A percentile compares a stretch with the other conserved stretches of the same genome.
phyloP scores from a whole-genome alignment of 2,797 vertebrate genomes.

The Lagodon rhomboides region DNA sequence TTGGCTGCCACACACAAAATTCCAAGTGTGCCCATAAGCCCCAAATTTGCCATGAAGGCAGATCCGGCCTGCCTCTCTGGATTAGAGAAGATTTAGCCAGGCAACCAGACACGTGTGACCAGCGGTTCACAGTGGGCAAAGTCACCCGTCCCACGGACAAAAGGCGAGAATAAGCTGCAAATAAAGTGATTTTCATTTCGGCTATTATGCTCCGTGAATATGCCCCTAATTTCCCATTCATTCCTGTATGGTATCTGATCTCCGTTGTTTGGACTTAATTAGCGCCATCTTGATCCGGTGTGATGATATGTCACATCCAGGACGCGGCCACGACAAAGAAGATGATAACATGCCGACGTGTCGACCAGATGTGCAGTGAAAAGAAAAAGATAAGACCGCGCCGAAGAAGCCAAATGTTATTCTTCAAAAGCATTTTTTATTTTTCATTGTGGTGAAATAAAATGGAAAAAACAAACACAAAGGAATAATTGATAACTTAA shows the following conservation, averaged over 20 bases:
- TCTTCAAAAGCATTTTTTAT: slow-evolving; percentile 39
- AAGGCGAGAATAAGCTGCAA: slow-evolving; percentile 45
- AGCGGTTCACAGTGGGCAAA: slow-evolving; percentile 62
- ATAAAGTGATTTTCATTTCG: slow-evolving; percentile 47
- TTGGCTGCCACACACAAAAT: slow-evolving; percentile 77
- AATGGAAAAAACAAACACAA: slow-evolving; percentile 46
- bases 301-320: slow-evolving; percentile 46
- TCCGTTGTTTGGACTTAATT: slow-evolving; percentile 46
- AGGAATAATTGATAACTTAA: slow-evolving; percentile 52
- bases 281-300: slow-evolving; percentile 41
- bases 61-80: slow-evolving; percentile 78
- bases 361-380: slow-evolving; percentile 36
- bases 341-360: slow-evolving; percentile 29
- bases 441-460: slow-evolving; percentile 37
- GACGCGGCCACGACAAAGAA: slow-evolving; percentile 51
- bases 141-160: slow-evolving; percentile 56
- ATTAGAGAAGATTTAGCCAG: slow-evolving; percentile 81
- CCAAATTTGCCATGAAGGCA: slow-evolving; percentile 82
- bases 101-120: slow-evolving; percentile 71
- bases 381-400: slow-evolving; percentile 52
- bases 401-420: slow-evolving; percentile 30
- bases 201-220: slow-evolving; percentile 37
- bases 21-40: slow-evolving; percentile 80
- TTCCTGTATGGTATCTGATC: slow-evolving; percentile 38
- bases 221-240: slow-evolving; percentile 35